phyloP scores from a whole-genome alignment of 2,113 vertebrate genomes.

The Ardeotis arabs region DNA sequence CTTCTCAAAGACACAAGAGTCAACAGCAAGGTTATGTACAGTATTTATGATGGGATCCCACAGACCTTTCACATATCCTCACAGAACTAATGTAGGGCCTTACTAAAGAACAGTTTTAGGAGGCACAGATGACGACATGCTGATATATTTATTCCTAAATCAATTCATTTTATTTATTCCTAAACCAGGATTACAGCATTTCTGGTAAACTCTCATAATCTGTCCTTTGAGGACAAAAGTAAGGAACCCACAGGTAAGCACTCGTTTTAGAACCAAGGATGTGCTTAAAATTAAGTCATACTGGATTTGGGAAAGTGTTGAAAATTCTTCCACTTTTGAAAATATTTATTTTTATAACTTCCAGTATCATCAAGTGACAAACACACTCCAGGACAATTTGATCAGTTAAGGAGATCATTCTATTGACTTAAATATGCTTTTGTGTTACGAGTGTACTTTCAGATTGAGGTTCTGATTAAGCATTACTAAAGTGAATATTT shows the following conservation, averaged over 20 bases:
- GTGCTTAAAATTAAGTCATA: not conserved
- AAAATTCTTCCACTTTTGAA: not conserved
- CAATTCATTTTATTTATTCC: not conserved
- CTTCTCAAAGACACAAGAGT: not conserved
- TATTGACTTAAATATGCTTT: not conserved
- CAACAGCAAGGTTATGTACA: not conserved
- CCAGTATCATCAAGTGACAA: not conserved
- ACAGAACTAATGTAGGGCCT: not conserved
- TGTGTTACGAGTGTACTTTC: not conserved
- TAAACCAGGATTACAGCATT: not conserved
- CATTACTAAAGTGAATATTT: not conserved
- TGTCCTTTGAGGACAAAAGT: not conserved
- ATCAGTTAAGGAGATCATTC: not conserved
- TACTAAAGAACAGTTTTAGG: not conserved
- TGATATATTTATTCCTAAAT: not conserved
- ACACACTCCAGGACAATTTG: not conserved
- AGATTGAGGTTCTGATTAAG: not conserved
- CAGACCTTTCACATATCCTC: not conserved
- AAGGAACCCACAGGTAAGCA: not conserved
- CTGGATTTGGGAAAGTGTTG: not conserved
- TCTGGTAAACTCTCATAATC: not conserved
- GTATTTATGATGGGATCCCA: not conserved
- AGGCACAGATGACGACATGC: not conserved
- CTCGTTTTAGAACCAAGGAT: not conserved
- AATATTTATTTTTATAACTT: not conserved